Base-by-base conservation (phyloP, 2,888 invertebrate species). In the Diloba caeruleocephala region DNA sequence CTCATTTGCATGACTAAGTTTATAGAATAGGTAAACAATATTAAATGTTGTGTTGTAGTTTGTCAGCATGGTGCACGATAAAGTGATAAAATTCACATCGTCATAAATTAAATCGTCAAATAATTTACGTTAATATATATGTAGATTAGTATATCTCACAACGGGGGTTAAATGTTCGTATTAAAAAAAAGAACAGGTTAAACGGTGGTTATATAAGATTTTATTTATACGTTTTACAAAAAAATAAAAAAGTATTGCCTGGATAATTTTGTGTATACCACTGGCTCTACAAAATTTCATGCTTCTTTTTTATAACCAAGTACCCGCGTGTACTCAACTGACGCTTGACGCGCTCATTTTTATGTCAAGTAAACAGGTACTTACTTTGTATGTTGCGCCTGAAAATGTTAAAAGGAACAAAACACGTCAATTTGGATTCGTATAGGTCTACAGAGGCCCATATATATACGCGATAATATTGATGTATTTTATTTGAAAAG, bases 401-500 rank as follows among this genome's bases (percentile, higher is more conserved):
- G n/a, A n/a, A 36, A 31, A 45, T 34, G 38, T 34, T 13, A 29
- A 52, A 52, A 14, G n/a, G 19, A 31, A 21, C n/a, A 38, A 28
- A 17, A 38, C 38, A 38, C 28, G 32, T 32, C 25, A 13, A 41
- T 10, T 21, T 19, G 12, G 13, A 36, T 56, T 41, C 31, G 25
- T 13, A 0, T 6, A 13, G 17, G 21, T 36, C 12, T 42, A 34
- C 10, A 34, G 21, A 21, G 21, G 10, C 8, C n/a, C 9, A 13
- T 42, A 42, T 32, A 25, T n/a, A n/a, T n/a, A 23, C 21, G 12
- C 10, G 6, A 15, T 31, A 37, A 44, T 26, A 45, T 52, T 45
- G 12, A 52, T 45, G 29, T 58, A 48, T 54, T 63, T 48, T 65
- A 44, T 49, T 65, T 36, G 26, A 65, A 41, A 21, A 41, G 36